A percentile compares a stretch with the other conserved stretches of the same genome.
Evolutionary conservation across 2,797 vertebrate species (phyloP).

Genomic region (Petrocephalus schoutedeni): DNA sequence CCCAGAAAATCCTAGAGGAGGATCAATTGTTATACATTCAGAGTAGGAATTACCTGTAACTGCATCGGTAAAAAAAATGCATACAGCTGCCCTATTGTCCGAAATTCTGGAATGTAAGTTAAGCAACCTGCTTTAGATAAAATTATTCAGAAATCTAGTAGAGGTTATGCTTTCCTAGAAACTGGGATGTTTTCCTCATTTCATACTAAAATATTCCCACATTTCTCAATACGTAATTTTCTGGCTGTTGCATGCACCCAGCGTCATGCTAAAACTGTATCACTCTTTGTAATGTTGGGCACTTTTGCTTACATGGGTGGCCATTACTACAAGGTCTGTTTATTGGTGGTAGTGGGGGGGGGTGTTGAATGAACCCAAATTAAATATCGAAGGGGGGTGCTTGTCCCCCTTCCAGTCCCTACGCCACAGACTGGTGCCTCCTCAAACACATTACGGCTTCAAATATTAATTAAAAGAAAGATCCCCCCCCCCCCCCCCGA

Average conservation of each 20-base stretch:
- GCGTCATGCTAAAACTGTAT: not conserved
- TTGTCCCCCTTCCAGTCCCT: not conserved
- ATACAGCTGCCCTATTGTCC: not conserved
- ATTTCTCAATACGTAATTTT: not conserved
- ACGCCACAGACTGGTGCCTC: not conserved
- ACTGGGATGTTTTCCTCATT: not conserved
- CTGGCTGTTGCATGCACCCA: not conserved
- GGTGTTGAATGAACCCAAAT: not conserved
- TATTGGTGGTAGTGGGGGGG: not conserved
- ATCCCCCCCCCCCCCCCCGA: not conserved
- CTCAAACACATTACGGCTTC: not conserved
- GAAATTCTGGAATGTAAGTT: not conserved
- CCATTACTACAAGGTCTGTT: not conserved
- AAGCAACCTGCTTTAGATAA: not conserved
- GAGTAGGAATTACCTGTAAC: not conserved
- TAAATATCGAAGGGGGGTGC: not conserved
- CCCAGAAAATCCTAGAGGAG: not conserved
- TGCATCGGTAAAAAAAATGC: not conserved
- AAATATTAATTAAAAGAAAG: conserved; percentile 1
- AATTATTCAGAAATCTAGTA: not conserved
- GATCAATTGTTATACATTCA: not conserved
- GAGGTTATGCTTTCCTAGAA: not conserved
- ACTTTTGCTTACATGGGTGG: not conserved
- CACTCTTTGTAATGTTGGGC: too few species aligned
- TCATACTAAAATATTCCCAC: conserved; percentile 18